Base-by-base conservation (phyloP, 1,140 invertebrate species). In the Choristoneura fumiferana region DNA sequence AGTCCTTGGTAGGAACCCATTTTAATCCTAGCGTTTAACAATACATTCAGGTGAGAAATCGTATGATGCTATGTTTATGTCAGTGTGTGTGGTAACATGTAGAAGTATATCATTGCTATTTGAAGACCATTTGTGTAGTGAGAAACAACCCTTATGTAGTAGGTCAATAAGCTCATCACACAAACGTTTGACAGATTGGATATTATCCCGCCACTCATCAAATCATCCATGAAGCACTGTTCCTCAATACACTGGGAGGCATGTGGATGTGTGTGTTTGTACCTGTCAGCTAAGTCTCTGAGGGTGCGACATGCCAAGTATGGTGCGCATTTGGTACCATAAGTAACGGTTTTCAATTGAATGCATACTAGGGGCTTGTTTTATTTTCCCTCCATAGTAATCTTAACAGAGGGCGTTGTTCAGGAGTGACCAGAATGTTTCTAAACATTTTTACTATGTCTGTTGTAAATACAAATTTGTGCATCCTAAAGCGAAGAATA, bases 391-490 rank as follows among this genome's bases (percentile, higher is more conserved):
- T 60, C 79, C 88, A 90, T 3, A 89, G 17, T 13, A 90, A 87
- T 43, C 68, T 43, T 62, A 89, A 80, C 13, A 73, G 75, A 13
- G 74, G 59, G 5, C 54, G 18, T 6, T 29, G 22, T 29, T 29
- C 22, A 3, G 2, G 52, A 83, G 17, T 57, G 38, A 57, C 10
- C 1, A 43, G n/a, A 14, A 79, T 63, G 14, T 76, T 69, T 9
- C 67, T 17, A 58, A 75, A 85, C 71, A 81, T 78, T 62, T 78
- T 75, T 17, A 53, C 12, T 14, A 86, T 73, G 58, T 89, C 82
- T 3, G 65, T 69, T 5, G 69, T 60, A 36, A 90, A 40, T 5
- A 74, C 76, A 53, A 67, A 66, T 18, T 18, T 49, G 65, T 79
- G 65, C 17, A 43, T 45, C 57, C 83, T 57, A 58, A 85, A 87